Evolutionary conservation across 1,140 invertebrate species (phyloP).

Genomic region (Drosophila lacertosa): DNA sequence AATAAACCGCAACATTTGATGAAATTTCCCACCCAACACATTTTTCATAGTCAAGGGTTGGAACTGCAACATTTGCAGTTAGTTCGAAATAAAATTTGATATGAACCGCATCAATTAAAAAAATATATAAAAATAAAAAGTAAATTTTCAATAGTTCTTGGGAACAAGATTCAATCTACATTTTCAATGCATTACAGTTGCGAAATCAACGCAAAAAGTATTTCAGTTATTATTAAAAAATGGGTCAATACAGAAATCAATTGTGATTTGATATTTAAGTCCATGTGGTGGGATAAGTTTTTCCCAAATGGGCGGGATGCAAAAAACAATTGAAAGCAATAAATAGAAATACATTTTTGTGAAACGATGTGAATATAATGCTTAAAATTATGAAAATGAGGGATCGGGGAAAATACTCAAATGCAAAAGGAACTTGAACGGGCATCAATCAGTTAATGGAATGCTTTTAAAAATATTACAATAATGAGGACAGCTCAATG

Average conservation of each 20-base stretch:
- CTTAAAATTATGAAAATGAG: constrained; percentile 22
- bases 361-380: constrained; percentile 38
- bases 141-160: too few species aligned
- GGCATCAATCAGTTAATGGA: constrained; percentile 74
- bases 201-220: too few species aligned
- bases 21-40: too few species aligned
- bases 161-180: too few species aligned
- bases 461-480: constrained; percentile 72
- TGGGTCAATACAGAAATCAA: constrained; percentile 41
- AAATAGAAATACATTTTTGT: constrained; percentile 42
- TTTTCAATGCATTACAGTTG: too few species aligned
- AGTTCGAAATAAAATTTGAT: too few species aligned
- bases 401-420: constrained; percentile 1
- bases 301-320: not conserved
- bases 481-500: constrained; percentile 41
- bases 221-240: too few species aligned
- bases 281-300: not conserved
- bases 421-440: constrained; percentile 25
- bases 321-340: constrained; percentile 36
- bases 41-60: too few species aligned
- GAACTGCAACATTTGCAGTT: too few species aligned
- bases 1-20: too few species aligned
- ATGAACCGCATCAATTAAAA: too few species aligned
- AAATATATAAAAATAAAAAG: too few species aligned
- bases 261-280: constrained; percentile 12